Evolutionary conservation across 2,797 vertebrate species (phyloP).

Genomic region (Harpagifer antarcticus): DNA sequence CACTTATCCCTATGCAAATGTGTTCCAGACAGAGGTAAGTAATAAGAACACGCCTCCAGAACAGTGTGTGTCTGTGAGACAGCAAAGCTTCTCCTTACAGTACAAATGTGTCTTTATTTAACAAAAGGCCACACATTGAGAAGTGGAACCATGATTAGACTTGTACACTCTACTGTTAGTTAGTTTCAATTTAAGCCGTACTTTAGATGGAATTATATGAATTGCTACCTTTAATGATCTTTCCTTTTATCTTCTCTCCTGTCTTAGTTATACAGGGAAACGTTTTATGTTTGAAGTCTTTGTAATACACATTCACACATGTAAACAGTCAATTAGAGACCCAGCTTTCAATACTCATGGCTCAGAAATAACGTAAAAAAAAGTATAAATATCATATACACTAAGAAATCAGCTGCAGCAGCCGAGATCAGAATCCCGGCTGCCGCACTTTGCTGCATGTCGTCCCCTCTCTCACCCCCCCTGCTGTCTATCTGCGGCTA

Average conservation of each 20-base stretch:
- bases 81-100: not conserved
- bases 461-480: too few relatives aligned
- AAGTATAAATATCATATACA: not conserved
- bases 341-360: not conserved
- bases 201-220: not conserved
- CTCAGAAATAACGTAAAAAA: too few relatives aligned
- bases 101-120: not conserved
- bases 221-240: not conserved
- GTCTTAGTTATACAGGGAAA: not conserved
- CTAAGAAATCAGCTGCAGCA: not conserved
- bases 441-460: too few relatives aligned
- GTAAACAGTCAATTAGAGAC: not conserved
- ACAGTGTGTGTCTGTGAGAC: not conserved
- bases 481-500: too few relatives aligned
- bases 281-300: slow-evolving; percentile 8
- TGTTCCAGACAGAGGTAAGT: not conserved
- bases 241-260: slow-evolving; percentile 20
- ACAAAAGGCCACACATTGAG: too few relatives aligned
- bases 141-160: too few relatives aligned
- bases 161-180: not conserved
- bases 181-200: not conserved
- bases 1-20: not conserved
- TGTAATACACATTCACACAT: slow-evolving; percentile 7
- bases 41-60: not conserved
- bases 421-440: too few relatives aligned